Conservation (phyloP, 2,113 vertebrate species). For the Cyprichromis sp. region DNA sequence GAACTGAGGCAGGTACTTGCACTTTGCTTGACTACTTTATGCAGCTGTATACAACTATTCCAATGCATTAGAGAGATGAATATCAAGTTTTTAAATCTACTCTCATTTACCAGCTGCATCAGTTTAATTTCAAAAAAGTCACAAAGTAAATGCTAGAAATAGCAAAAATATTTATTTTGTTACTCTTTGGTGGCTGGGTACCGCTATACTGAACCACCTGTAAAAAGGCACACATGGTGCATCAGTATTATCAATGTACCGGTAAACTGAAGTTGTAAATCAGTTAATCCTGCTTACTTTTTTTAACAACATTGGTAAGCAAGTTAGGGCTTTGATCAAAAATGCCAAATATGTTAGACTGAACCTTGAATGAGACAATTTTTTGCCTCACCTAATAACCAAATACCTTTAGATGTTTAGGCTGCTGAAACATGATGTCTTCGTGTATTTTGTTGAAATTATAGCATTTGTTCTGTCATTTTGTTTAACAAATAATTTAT, state of each 20-base stretch:
- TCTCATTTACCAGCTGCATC: neutral
- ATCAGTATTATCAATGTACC: neutral
- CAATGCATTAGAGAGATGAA: neutral
- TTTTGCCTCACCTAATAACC: neutral
- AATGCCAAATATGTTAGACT: neutral
- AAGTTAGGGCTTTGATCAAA: neutral
- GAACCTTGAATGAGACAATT: neutral
- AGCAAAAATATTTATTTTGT: neutral
- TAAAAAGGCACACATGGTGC: neutral
- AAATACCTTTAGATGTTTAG: neutral
- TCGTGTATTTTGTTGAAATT: neutral
- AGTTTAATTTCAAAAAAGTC: accelerated
- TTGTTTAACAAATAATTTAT: neutral
- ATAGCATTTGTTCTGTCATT: neutral
- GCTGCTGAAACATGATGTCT: neutral
- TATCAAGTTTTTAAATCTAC: neutral
- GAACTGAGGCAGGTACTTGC: neutral
- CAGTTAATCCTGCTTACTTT: neutral
- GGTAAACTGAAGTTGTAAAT: neutral
- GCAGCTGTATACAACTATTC: neutral
- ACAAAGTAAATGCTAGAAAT: neutral
- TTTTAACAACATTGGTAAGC: neutral
- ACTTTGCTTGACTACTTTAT: neutral
- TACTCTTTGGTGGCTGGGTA: neutral
- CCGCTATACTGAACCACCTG: neutral